phyloP scores from a whole-genome alignment of 2,888 invertebrate species.

The Meandrusa payeni region DNA sequence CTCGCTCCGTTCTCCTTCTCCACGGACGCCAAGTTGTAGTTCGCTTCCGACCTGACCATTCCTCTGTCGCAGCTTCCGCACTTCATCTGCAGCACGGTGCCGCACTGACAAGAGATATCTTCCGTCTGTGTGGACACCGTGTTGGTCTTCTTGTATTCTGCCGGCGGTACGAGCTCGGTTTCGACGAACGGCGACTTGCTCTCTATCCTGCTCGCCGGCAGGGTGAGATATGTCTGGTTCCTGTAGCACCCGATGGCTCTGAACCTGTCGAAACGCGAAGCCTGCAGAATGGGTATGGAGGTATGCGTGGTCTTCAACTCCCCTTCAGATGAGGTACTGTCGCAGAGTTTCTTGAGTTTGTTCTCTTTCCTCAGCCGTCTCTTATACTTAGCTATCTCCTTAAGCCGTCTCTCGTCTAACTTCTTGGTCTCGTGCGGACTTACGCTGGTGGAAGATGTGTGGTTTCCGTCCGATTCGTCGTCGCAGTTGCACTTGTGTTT shows the following conservation, averaged over 20 bases:
- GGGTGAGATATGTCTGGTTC: slow-evolving; percentile 68
- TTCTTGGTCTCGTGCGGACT: slow-evolving; percentile 48
- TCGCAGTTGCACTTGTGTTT: slow-evolving; percentile 89
- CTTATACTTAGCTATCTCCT: slow-evolving; percentile 75
- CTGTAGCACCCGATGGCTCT: slow-evolving; percentile 71
- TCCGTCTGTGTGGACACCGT: slow-evolving; percentile 69
- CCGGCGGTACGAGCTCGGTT: slow-evolving; percentile 44
- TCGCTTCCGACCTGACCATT: slow-evolving; percentile 68
- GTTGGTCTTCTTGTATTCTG: slow-evolving; percentile 57
- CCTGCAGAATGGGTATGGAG: slow-evolving; percentile 74
- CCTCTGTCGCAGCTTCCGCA: slow-evolving; percentile 50
- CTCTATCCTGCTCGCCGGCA: slow-evolving; percentile 65
- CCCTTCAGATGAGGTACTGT: slow-evolving; percentile 70
- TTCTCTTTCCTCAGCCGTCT: slow-evolving; percentile 66
- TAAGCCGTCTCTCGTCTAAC: slow-evolving; percentile 60
- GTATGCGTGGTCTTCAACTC: slow-evolving; percentile 57
- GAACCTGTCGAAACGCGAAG: slow-evolving; percentile 69
- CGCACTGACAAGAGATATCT: slow-evolving; percentile 59
- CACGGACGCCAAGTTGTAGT: slow-evolving; percentile 54
- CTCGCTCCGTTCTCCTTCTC: slow-evolving; percentile 56
- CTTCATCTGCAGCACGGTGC: slow-evolving; percentile 43
- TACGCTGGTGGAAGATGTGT: slow-evolving; percentile 40
- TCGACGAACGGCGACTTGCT: slow-evolving; percentile 62
- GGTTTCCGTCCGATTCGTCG: slow-evolving; percentile 82
- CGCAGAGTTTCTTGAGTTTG: slow-evolving; percentile 62